phyloP scores from a whole-genome alignment of 2,888 invertebrate species.

The Pardosa pseudoannulata region DNA sequence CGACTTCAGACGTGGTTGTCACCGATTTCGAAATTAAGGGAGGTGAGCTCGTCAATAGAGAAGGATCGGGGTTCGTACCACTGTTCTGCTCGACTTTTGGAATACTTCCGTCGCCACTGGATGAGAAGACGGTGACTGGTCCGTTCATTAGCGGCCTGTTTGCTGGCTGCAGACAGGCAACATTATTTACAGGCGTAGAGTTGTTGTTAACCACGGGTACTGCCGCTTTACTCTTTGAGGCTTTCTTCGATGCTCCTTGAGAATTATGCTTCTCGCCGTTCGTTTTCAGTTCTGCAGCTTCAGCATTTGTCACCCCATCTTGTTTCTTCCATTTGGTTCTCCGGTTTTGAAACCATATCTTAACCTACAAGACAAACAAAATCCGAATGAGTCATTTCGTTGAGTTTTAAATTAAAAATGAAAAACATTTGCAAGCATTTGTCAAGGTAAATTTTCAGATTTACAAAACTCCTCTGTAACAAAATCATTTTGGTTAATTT shows the following conservation, averaged over 20 bases:
- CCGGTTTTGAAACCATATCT: slow-evolving; percentile 94
- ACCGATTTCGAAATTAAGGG: slow-evolving; percentile 23
- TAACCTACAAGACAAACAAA: slow-evolving; percentile 87
- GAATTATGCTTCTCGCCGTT: slow-evolving; percentile 46
- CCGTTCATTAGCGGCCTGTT: slow-evolving; percentile 43
- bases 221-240: slow-evolving; percentile 43
- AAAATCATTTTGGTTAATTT: too few relatives aligned
- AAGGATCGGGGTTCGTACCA: slow-evolving; percentile 14
- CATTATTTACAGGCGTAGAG: background rate
- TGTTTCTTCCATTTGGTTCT: slow-evolving; percentile 92
- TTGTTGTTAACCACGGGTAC: slow-evolving; percentile 14
- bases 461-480: too few relatives aligned
- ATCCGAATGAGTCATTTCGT: too few relatives aligned
- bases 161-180: slow-evolving; percentile 22
- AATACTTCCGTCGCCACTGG: slow-evolving; percentile 5
- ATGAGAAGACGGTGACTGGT: background rate
- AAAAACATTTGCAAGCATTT: too few relatives aligned
- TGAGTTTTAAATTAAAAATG: too few relatives aligned
- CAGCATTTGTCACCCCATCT: slow-evolving; percentile 92
- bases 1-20: slow-evolving; percentile 21
- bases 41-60: slow-evolving; percentile 18
- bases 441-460: too few relatives aligned
- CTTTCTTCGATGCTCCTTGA: slow-evolving; percentile 34
- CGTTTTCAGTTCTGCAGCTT: slow-evolving; percentile 84
- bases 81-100: slow-evolving; percentile 26